Conservation (phyloP, 1,140 invertebrate species). For the Pararge aegeria region DNA sequence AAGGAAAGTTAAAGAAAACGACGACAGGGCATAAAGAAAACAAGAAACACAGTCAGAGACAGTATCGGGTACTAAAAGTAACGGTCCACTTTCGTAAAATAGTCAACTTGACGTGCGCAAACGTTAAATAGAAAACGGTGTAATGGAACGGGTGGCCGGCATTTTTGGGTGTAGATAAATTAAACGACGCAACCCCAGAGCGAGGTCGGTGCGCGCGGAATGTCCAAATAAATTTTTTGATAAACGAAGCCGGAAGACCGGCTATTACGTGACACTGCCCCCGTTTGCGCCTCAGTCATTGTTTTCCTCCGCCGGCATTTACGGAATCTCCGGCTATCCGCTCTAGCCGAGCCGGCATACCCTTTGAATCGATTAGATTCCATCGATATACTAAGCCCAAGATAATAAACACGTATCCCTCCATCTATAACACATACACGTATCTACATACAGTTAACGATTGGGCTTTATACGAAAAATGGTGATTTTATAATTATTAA, state of each 20-base stretch:
- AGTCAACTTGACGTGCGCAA: too few relatives aligned
- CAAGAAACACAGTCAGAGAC: too few relatives aligned
- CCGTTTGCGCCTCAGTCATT: slow-evolving; percentile 63
- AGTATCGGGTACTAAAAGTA: too few relatives aligned
- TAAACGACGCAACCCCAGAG: slow-evolving; percentile 60
- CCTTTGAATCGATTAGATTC: slow-evolving; percentile 63
- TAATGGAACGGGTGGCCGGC: slow-evolving; percentile 29
- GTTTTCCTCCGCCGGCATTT: slow-evolving; percentile 65
- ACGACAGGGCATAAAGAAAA: too few relatives aligned
- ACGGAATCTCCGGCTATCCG: slow-evolving; percentile 55
- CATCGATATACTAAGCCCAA: not conserved
- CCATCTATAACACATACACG: too few relatives aligned
- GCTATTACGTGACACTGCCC: slow-evolving; percentile 71
- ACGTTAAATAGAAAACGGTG: not conserved
- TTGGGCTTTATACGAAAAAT: too few relatives aligned
- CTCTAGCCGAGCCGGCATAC: slow-evolving; percentile 39
- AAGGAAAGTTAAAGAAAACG: too few relatives aligned
- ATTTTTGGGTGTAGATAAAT: slow-evolving; percentile 75
- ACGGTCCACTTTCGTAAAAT: too few relatives aligned
- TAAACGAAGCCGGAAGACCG: slow-evolving; percentile 68
- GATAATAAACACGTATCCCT: too few relatives aligned
- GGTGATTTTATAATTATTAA: too few relatives aligned
- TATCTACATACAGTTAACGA: too few relatives aligned
- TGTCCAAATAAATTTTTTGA: slow-evolving; percentile 76
- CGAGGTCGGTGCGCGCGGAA: slow-evolving; percentile 61